A percentile compares a stretch with the other conserved stretches of the same genome.
Conservation (phyloP, 2,888 invertebrate genomes). For the Drosophila demipolita region DNA sequence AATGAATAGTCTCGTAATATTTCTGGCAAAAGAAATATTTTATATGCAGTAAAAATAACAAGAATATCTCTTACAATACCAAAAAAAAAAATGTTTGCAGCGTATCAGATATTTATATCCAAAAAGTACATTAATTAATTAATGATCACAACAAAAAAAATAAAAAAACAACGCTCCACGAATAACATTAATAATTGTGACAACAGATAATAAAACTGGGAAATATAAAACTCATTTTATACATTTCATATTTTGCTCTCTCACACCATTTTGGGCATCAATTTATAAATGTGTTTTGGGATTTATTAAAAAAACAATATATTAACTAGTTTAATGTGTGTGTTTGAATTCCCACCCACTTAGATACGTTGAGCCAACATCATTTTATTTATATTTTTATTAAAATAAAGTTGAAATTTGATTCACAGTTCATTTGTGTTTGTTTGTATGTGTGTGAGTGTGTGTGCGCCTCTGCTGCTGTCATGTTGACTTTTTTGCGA, state of each 20-base stretch:
- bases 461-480: constrained; percentile 22
- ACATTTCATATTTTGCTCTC: constrained; percentile 27
- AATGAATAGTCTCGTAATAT: no score
- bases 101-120: not conserved
- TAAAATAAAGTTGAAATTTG: constrained; percentile 54
- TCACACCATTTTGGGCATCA: constrained; percentile 23
- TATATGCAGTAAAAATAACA: not conserved
- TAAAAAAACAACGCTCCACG: not conserved
- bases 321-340: constrained; percentile 6
- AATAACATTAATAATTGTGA: not conserved
- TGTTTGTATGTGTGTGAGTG: not conserved
- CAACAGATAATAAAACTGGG: constrained; percentile 8
- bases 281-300: constrained; percentile 27
- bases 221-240: constrained; percentile 7
- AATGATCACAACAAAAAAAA: not conserved
- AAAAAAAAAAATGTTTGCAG: not conserved
- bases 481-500: constrained; percentile 64
- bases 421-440: constrained; percentile 36
- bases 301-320: constrained; percentile 7
- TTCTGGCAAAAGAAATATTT: no score
- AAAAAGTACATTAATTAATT: not conserved
- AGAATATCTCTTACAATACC: no score
- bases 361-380: constrained; percentile 5
- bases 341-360: constrained; percentile 7
- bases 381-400: constrained; percentile 47